Percentiles rank a stretch among this genome's conserved stretches.
phyloP scores from a whole-genome alignment of 2,113 vertebrate genomes.

The Podocnemis expansa region DNA sequence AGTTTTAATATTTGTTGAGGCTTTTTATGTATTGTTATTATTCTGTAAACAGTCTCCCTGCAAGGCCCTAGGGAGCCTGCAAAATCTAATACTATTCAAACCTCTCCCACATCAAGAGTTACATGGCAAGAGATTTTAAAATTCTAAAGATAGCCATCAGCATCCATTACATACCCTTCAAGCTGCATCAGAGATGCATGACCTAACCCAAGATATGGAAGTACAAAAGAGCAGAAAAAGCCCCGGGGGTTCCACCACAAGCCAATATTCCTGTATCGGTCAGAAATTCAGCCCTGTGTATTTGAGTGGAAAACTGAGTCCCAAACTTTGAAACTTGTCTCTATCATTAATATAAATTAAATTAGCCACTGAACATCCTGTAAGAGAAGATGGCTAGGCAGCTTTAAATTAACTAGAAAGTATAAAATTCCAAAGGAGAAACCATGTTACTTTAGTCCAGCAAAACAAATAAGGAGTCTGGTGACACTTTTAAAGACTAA shows the following conservation, averaged over 20 bases:
- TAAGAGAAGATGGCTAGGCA: neutral
- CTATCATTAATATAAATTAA: constrained; percentile 41
- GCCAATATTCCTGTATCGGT: constrained; percentile 39
- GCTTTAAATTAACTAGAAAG: neutral
- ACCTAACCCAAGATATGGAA: constrained; percentile 66
- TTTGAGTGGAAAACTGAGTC: constrained; percentile 19
- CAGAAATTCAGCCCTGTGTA: constrained; percentile 28
- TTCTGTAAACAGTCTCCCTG: neutral
- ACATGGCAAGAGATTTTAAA: constrained; percentile 66
- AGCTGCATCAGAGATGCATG: constrained; percentile 62
- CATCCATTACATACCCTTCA: constrained; percentile 65
- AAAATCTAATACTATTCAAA: constrained; percentile 49
- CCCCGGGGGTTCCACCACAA: constrained; percentile 40
- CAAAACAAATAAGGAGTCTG: no score
- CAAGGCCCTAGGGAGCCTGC: constrained; percentile 48
- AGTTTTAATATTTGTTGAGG: constrained; percentile 43
- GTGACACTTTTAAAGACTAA: no score
- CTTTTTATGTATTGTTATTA: constrained; percentile 7
- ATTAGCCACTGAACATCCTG: constrained; percentile 24
- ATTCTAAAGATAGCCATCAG: constrained; percentile 69
- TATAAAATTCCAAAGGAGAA: no score
- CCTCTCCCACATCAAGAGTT: neutral
- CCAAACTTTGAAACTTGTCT: constrained; percentile 17
- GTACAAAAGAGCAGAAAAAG: constrained; percentile 62
- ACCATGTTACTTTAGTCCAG: no score